phyloP scores from a whole-genome alignment of 2,797 vertebrate species.

The Lycodopsis pacificus region DNA sequence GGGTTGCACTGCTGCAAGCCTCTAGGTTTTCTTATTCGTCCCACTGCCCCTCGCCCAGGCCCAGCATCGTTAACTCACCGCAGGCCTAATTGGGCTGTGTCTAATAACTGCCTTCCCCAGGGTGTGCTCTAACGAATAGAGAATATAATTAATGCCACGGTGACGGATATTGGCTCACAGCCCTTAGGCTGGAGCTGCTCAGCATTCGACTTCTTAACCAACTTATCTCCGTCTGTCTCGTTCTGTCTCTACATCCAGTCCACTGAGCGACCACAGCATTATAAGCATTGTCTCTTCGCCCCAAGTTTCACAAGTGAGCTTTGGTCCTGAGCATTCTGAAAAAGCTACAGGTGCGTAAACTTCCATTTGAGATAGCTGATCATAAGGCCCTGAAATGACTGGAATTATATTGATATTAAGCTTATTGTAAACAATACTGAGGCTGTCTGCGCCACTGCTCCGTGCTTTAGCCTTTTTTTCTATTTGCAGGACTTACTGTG shows the following conservation, averaged over 20 bases:
- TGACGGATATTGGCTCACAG: conserved; percentile 78
- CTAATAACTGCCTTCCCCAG: conserved; percentile 77
- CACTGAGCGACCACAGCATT: conserved; percentile 9
- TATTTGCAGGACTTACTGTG: conserved; percentile 22
- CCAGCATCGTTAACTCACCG: conserved; percentile 75
- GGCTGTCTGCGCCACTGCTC: conserved; percentile 24
- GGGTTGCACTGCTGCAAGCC: conserved; percentile 56
- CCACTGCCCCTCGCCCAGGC: conserved; percentile 62
- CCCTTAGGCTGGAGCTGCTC: conserved; percentile 68
- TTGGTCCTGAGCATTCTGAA: conserved; percentile 20
- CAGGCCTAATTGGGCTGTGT: conserved; percentile 82
- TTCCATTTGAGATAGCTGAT: conserved; percentile 42
- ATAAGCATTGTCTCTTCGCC: conserved; percentile 26
- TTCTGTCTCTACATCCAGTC: conserved; percentile 51
- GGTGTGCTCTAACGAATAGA: conserved; percentile 81
- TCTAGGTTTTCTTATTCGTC: conserved; percentile 60
- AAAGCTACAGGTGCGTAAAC: conserved; percentile 33
- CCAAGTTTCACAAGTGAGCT: conserved; percentile 23
- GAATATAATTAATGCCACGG: conserved; percentile 83
- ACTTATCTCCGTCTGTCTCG: conserved; percentile 62
- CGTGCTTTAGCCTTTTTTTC: neutral
- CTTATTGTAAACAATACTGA: conserved; percentile 46
- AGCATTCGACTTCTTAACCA: conserved; percentile 63
- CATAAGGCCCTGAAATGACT: conserved; percentile 30
- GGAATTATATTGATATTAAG: conserved; percentile 51